A percentile compares a stretch with the other conserved stretches of the same genome.
Evolutionary conservation across 2,888 invertebrate species (phyloP).

Genomic region (Platerodrilus igneus): DNA sequence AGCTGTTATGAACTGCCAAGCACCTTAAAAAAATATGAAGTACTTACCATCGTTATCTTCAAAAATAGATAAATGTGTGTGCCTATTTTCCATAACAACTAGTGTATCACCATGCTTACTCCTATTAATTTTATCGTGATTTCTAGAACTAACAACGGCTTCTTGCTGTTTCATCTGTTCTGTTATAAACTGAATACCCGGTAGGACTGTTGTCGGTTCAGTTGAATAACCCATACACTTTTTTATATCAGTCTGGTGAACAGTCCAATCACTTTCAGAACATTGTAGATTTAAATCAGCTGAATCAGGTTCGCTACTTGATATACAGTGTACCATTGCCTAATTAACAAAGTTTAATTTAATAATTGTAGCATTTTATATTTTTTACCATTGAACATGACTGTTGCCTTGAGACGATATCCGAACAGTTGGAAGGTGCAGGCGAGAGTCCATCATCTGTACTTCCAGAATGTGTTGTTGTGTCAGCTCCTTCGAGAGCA

Average conservation of each 20-base stretch:
- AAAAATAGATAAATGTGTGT: conserved; percentile 42
- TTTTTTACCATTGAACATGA: conserved; percentile 44
- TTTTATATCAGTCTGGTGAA: conserved; percentile 35
- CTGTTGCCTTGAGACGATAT: conserved; percentile 40
- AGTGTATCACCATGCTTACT: conserved; percentile 44
- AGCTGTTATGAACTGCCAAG: no score
- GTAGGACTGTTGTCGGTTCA: conserved; percentile 43
- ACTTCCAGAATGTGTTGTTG: conserved; percentile 46
- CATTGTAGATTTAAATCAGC: conserved; percentile 46
- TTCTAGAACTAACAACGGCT: conserved; percentile 41
- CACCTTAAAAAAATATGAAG: no score
- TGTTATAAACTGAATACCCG: conserved; percentile 41
- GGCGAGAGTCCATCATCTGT: conserved; percentile 48
- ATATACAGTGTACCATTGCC: conserved; percentile 84
- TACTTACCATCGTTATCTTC: conserved; percentile 44
- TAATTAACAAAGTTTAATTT: conserved; percentile 35
- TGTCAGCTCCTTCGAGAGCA: conserved; percentile 50
- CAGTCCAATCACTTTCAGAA: conserved; percentile 42
- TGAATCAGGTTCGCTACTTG: conserved; percentile 77
- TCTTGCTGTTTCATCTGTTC: conserved; percentile 40
- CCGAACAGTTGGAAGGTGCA: conserved; percentile 46
- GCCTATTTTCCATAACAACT: conserved; percentile 45
- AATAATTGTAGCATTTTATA: neutral
- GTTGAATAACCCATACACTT: conserved; percentile 43
- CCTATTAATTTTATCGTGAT: conserved; percentile 42